Base-by-base conservation (phyloP, 1,140 invertebrate genomes). In the Aricia agestis region DNA sequence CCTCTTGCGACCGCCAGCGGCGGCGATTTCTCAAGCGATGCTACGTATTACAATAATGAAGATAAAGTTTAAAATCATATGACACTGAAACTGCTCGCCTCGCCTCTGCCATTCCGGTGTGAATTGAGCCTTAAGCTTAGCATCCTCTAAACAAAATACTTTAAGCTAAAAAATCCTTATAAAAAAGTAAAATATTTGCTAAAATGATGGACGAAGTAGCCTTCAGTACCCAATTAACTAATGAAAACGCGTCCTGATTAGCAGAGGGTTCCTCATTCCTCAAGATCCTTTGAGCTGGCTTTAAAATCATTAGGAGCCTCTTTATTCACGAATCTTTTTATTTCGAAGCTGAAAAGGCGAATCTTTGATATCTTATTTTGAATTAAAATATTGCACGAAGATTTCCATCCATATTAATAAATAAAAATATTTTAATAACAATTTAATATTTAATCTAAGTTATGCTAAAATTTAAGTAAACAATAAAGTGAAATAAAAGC, bases 191-290 rank as follows among this genome's bases (percentile, higher is more conserved):
- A 52, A 52, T 52, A 52, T 52, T 52, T 52, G 41, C 45, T 52
- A 0, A 52, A 52, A 52, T 52, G 45, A 52, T 52, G 45, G 45
- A 52, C 45, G 45, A 52, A 6, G 11, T 13, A 52, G 45, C 45
- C 45, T 6, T 73, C 69, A 69, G 74, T 83, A 88, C 83, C 84
- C 84, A 84, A 88, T 88, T 88, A 85, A 83, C 81, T 88, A 84
- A 87, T 86, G 85, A 87, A 84, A 85, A 82, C 76, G 79, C 78
- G 76, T 69, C 75, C 74, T 82, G 78, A 81, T 83, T 78, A 82
- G 81, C 76, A 9, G 36, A 36, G 36, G 36, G 36, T 9, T 1
- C 80, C 67, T 67, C 69, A 75, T 79, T 74, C 63, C 32, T 70
- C 19, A 58, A 75, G 72, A 74, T 69, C 58, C 71, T 76, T 65